phyloP scores from a whole-genome alignment of 1,140 invertebrate genomes.

The Papilio glaucus region DNA sequence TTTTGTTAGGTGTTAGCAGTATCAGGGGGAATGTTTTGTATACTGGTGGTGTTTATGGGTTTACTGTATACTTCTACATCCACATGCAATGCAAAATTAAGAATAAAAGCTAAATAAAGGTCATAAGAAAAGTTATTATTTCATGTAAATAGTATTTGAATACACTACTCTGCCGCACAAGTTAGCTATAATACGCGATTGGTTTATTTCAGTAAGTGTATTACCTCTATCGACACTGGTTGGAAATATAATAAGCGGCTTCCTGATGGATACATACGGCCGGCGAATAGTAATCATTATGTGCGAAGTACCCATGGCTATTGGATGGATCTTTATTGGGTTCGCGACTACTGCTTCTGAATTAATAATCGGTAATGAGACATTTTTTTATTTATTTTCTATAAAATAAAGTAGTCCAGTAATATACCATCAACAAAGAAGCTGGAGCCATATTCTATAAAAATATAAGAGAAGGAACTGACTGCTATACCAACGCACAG shows the following conservation, averaged over 20 bases:
- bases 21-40: too few relatives aligned
- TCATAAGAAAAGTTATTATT: too few relatives aligned
- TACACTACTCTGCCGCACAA: not conserved
- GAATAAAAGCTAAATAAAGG: too few relatives aligned
- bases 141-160: not conserved
- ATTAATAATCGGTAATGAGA: slow-evolving; percentile 58
- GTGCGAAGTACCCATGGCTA: slow-evolving; percentile 48
- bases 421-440: too few relatives aligned
- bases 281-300: slow-evolving; percentile 60
- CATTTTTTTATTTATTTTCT: not conserved
- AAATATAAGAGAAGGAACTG: too few relatives aligned
- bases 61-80: too few relatives aligned
- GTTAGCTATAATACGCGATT: not conserved
- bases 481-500: too few relatives aligned
- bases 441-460: too few relatives aligned
- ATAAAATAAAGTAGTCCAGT: slow-evolving; percentile 30
- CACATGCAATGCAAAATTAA: too few relatives aligned
- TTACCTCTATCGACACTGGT: slow-evolving; percentile 81
- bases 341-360: slow-evolving; percentile 43
- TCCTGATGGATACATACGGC: slow-evolving; percentile 85
- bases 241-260: slow-evolving; percentile 82
- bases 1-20: too few relatives aligned
- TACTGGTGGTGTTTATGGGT: too few relatives aligned
- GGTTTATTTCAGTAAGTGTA: slow-evolving; percentile 76
- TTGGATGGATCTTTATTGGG: slow-evolving; percentile 58